These are phyloP conservation scores for Trochalopteron elliotii DNA, from an alignment of 2,113 vertebrate genomes.

Conservation along the genomic window DNA sequence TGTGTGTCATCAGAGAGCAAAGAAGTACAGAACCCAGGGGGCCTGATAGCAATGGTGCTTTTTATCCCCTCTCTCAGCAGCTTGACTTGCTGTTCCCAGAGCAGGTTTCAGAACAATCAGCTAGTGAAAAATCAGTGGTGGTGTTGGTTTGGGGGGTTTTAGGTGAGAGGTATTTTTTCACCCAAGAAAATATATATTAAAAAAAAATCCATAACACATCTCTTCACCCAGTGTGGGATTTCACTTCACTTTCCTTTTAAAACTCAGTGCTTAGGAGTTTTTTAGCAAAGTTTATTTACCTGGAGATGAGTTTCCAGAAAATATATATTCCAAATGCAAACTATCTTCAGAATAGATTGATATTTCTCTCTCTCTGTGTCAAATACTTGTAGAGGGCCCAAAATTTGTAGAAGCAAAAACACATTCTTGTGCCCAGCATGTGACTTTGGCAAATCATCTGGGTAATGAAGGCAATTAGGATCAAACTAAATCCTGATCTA, in stretches of 20 bases:
- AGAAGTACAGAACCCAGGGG: neutral
- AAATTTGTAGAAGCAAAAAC: neutral
- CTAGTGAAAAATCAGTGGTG: neutral
- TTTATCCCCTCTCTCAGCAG: neutral
- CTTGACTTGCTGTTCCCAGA: neutral
- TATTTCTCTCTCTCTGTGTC: neutral
- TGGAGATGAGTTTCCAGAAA: neutral
- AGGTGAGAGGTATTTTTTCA: neutral
- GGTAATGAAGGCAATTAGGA: neutral
- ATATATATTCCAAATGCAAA: neutral
- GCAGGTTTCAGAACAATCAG: neutral
- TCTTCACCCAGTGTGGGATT: neutral
- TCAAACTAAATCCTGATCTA: neutral
- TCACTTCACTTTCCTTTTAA: neutral
- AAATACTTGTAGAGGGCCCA: neutral
- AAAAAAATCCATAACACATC: neutral
- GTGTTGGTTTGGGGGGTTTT: neutral
- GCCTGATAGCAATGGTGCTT: neutral
- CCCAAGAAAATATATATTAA: neutral
- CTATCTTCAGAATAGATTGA: neutral
- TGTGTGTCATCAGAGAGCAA: constrained; percentile 19
- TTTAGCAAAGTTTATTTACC: neutral
- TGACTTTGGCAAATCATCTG: neutral
- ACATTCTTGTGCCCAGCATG: neutral
- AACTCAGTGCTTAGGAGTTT: neutral